phyloP scores from a whole-genome alignment of 2,888 invertebrate species.

The Cinara cedri region DNA sequence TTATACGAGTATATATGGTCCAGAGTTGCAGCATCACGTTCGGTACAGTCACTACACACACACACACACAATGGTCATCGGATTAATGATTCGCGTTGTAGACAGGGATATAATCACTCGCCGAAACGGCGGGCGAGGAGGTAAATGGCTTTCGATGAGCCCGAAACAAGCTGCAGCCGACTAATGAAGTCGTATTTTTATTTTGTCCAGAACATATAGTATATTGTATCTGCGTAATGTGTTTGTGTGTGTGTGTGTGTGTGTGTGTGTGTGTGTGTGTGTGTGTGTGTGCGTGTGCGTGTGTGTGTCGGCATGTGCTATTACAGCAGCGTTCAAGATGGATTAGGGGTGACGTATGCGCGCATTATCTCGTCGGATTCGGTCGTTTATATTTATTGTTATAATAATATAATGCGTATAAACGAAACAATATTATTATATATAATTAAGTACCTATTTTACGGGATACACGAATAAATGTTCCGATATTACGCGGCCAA shows the following conservation, averaged over 20 bases:
- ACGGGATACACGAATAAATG: too few species aligned
- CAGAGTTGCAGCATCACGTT: slow-evolving; percentile 24
- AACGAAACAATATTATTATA: too few species aligned
- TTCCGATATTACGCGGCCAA: too few species aligned
- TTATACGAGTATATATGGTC: too few species aligned
- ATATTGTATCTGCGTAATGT: too few species aligned
- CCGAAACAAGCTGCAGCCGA: slow-evolving; percentile 22
- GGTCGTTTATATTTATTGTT: neutral
- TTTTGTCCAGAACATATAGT: slow-evolving; percentile 24
- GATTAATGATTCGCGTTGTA: slow-evolving; percentile 38
- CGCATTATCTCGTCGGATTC: slow-evolving; percentile 19
- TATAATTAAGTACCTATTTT: too few species aligned
- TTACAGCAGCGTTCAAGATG: slow-evolving; percentile 17
- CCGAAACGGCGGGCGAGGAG: neutral
- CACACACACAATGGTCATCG: slow-evolving; percentile 32
- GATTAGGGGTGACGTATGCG: neutral
- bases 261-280: neutral
- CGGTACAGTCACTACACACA: slow-evolving; percentile 8
- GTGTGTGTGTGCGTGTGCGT: neutral
- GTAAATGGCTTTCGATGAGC: slow-evolving; percentile 46
- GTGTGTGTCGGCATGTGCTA: neutral
- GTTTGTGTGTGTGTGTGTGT: neutral
- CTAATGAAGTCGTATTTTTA: slow-evolving; percentile 55
- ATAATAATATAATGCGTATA: too few species aligned
- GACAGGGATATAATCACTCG: slow-evolving; percentile 1